Evolutionary conservation across 2,888 invertebrate species (phyloP), one percentile per base, ranked within the genome.

Genomic region (Biston stratarius): DNA sequence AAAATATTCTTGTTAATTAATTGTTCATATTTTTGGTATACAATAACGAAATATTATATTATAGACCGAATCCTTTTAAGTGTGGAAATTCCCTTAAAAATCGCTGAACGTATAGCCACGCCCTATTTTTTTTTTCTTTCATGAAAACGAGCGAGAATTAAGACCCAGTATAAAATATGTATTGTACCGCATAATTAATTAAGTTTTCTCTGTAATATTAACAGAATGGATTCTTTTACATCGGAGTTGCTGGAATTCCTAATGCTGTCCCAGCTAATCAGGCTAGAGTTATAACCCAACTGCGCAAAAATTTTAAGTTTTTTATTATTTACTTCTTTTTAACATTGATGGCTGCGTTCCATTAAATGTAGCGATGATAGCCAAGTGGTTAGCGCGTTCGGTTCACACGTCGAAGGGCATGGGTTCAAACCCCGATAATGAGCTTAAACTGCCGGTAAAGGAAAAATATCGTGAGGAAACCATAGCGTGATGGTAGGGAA

Each of bases 181-280:
- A 61, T 49, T 56, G 44, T 38, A 15, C 11, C 15, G 55, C 49
- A 61, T 64, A 60, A 64, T 64, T 65, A 60, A 65, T 53, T 45
- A 59, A 47, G 9, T 58, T 64, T 34, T 14, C 58, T 5, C 6
- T n/a, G 24, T 33, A 45, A 52, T 47, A 53, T 52, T 44, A 51
- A 34, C 36, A 34, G 44, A 64, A 63, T 63, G 49, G 42, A 63
- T 51, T 53, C 57, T 40, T 51, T 57, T 24, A 42, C 58, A 58
- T 45, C 38, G 38, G 58, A 64, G 36, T 64, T 53, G 58, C 38
- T 63, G 56, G 57, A 63, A 63, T 63, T 34, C 40, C 10, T 51
- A 63, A 57, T 63, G 42, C 24, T 24, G 10, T 12, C 36, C 10
- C 55, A 61, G 55, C 55, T 55, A 55, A 56, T 11, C 8, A 9